phyloP scores from a whole-genome alignment of 2,888 invertebrate species.

The Cremastinae sp. region DNA sequence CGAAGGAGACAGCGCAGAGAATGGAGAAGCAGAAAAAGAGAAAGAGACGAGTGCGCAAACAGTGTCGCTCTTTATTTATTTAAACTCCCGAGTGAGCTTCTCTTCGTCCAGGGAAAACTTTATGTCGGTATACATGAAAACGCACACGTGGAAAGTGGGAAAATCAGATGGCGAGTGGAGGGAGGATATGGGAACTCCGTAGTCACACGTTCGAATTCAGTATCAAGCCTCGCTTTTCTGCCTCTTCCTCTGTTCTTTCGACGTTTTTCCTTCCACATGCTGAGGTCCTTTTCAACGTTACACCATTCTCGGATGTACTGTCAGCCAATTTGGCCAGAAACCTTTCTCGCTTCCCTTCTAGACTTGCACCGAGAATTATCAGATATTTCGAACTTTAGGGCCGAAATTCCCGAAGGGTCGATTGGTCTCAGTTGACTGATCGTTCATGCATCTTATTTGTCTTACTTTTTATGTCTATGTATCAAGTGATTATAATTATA shows the following conservation, averaged over 20 bases:
- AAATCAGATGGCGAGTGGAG: constrained; percentile 9
- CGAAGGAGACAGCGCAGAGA: constrained; percentile 12
- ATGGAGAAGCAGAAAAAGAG: constrained; percentile 2
- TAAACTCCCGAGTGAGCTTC: constrained; percentile 66
- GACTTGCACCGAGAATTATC: constrained; percentile 48
- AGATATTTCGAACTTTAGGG: constrained; percentile 19
- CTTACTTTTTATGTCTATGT: neutral
- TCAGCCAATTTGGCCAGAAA: constrained; percentile 14
- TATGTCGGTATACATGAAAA: constrained; percentile 1
- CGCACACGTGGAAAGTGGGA: constrained; percentile 6
- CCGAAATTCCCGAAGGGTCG: constrained; percentile 67
- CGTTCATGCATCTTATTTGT: constrained; percentile 2
- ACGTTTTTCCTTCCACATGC: neutral
- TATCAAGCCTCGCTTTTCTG: constrained; percentile 29
- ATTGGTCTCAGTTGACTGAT: constrained; percentile 61
- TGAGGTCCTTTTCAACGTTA: constrained; percentile 6
- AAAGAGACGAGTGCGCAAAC: constrained; percentile 38
- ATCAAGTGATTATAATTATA: too few species aligned
- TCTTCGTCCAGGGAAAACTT: constrained; percentile 12
- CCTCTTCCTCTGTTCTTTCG: neutral
- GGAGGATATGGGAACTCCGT: constrained; percentile 9
- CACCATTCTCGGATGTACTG: constrained; percentile 1
- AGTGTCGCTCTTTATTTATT: constrained; percentile 70
- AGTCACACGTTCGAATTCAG: constrained; percentile 34
- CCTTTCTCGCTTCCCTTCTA: constrained; percentile 29